Evolutionary conservation across 2,113 vertebrate genomes (phyloP).

Genomic region (Pholis gunnellus): DNA sequence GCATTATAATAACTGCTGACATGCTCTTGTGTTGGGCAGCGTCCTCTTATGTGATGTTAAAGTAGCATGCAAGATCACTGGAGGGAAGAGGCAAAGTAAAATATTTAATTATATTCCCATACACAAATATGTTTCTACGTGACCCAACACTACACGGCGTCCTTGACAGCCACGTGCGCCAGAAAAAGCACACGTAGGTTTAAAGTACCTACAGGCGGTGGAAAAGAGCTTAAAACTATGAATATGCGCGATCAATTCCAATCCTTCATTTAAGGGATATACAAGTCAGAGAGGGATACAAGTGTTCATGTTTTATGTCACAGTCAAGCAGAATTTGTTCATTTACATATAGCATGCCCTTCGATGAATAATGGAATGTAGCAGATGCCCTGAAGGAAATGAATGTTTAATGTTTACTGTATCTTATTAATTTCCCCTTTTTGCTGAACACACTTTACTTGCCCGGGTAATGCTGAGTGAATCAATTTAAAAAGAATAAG

Average conservation of each 20-base stretch:
- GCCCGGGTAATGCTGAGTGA: slow-evolving; percentile 34
- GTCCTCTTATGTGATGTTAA: background rate
- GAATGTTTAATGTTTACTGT: slow-evolving; percentile 75
- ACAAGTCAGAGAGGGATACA: slow-evolving; percentile 40
- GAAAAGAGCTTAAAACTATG: slow-evolving; percentile 23
- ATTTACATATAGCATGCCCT: slow-evolving; percentile 68
- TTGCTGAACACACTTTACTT: slow-evolving; percentile 58
- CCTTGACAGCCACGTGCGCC: background rate
- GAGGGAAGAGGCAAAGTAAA: background rate
- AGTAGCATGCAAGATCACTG: background rate
- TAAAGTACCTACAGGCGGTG: background rate
- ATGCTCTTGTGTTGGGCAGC: background rate
- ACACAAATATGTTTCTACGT: background rate
- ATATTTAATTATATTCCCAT: background rate
- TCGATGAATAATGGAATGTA: slow-evolving; percentile 74
- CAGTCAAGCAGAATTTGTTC: slow-evolving; percentile 64
- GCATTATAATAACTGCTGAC: background rate
- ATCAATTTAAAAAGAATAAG: slow-evolving; percentile 13
- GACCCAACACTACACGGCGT: background rate
- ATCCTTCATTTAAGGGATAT: slow-evolving; percentile 38
- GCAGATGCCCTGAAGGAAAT: slow-evolving; percentile 69
- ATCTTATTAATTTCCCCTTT: slow-evolving; percentile 67
- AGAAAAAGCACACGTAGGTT: slow-evolving; percentile 10
- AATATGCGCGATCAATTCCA: slow-evolving; percentile 53
- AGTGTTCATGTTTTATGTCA: slow-evolving; percentile 59